Base-by-base conservation (phyloP, 2,113 vertebrate genomes). In the Echinops telfairi region DNA sequence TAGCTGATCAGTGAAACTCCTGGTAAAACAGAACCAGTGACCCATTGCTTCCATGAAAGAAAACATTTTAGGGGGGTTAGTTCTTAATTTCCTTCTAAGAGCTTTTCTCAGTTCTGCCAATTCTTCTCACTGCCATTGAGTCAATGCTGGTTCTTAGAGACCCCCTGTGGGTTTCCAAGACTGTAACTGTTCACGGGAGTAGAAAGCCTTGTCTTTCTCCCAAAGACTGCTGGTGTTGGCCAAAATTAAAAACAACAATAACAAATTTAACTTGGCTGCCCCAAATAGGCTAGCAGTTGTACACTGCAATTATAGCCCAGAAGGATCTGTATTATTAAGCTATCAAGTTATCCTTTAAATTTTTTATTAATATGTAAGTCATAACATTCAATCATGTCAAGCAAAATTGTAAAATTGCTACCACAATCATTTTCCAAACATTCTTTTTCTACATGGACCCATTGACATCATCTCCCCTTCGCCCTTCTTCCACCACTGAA, bases 1-100 rank as follows among this genome's bases (percentile, higher is more conserved):
- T 73, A 99, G 98, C 97, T 99, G 99, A 97, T 99, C 99, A 0
- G 99, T 99, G 95, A 99, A 99, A 96, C 99, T 99, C 98, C 99
- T 99, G 88, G 16, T 33, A 91, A 96, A 73, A 97, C 0, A 97
- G 83, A 95, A 94, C 29, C 79, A 58, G 70, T 68, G 79, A 62
- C 79, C 90, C 27, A 68, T 10, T 29, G 57, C 20, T 95, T 96
- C 96, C 73, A 90, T 89, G 94, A 94, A 81, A 76, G 43, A 58
- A 66, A 29, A 89, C 0, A n/a, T 6, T 80, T 75, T 68, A 66
- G 82, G 15, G 36, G 7, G 47, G 43, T 36, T 76, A 47, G 64
- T 53, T 31, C 71, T 87, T 64, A 75, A 88, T 73, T 89, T 83
- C 12, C 62, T 31, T 82, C 36, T 88, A 94, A 93, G 78, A 83